Conservation (phyloP, 2,113 vertebrate genomes). For the Syngnathus floridae region DNA sequence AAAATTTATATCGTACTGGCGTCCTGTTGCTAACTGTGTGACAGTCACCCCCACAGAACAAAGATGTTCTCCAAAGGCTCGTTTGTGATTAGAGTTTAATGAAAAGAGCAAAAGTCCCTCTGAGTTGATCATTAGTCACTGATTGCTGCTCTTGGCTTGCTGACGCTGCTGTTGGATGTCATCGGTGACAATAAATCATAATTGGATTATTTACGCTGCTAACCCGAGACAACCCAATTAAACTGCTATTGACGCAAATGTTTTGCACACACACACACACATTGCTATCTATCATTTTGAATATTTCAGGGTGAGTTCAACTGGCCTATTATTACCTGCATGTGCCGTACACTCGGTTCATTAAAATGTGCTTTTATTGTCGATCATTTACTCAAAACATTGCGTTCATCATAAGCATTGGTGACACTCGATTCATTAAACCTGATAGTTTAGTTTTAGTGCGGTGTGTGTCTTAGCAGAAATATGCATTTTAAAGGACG, state of each 20-base stretch:
- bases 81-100: slow-evolving; percentile 29
- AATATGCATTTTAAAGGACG: background rate
- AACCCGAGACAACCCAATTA: background rate
- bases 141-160: slow-evolving; percentile 8
- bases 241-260: background rate
- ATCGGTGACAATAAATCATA: slow-evolving; percentile 1
- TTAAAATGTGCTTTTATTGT: background rate
- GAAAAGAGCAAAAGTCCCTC: slow-evolving; percentile 29
- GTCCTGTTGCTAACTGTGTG: background rate
- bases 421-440: background rate
- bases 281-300: background rate
- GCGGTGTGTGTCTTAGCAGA: background rate
- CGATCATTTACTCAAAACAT: background rate
- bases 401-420: background rate
- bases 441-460: background rate
- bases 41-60: background rate
- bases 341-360: background rate
- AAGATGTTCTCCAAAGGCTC: slow-evolving; percentile 6
- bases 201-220: slow-evolving; percentile 6
- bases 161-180: background rate
- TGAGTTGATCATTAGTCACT: background rate
- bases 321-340: background rate
- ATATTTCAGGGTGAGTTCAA: background rate
- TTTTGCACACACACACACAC: background rate
- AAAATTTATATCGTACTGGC: background rate